Percentiles rank a stretch among this genome's conserved stretches.
Conservation (phyloP, 92 coral and sea anemone species). For the Actinostola sp. region DNA sequence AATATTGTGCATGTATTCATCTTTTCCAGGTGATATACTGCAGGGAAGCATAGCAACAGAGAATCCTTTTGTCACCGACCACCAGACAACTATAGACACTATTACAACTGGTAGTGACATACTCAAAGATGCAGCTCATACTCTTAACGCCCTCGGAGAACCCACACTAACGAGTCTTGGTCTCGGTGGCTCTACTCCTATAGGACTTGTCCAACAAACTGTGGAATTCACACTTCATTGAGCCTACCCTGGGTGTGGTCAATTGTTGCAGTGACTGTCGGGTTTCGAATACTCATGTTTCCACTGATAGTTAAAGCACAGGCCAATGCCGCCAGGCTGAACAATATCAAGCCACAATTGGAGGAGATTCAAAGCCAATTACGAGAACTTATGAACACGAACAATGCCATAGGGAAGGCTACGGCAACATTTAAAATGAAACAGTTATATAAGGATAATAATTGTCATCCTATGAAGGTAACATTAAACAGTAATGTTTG, state of each 20-base stretch:
- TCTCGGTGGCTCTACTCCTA: constrained; percentile 82
- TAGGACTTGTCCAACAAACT: constrained; percentile 85
- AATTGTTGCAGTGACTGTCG: constrained; percentile 74
- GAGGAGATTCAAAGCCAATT: constrained; percentile 79
- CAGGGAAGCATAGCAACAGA: constrained; percentile 5
- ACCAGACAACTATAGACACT: constrained; percentile 25
- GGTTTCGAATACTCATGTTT: constrained; percentile 71
- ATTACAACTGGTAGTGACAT: constrained; percentile 57
- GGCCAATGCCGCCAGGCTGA: constrained; percentile 90
- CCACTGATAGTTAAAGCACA: constrained; percentile 88
- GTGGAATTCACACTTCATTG: constrained; percentile 76
- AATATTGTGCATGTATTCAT: too few relatives aligned
- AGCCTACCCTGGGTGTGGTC: constrained; percentile 91
- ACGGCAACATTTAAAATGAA: constrained; percentile 68
- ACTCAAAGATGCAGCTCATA: constrained; percentile 62
- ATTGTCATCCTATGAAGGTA: constrained; percentile 95
- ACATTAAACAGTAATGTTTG: background rate
- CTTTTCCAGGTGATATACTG: constrained; percentile 12
- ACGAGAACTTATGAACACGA: constrained; percentile 83
- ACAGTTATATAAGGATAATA: constrained; percentile 81
- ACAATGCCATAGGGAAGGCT: constrained; percentile 75
- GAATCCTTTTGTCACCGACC: constrained; percentile 70
- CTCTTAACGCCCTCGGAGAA: constrained; percentile 63
- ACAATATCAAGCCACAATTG: constrained; percentile 88
- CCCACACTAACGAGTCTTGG: constrained; percentile 82